Conservation (phyloP, 2,888 invertebrate genomes). For the Chalcosyrphus nemorum region DNA sequence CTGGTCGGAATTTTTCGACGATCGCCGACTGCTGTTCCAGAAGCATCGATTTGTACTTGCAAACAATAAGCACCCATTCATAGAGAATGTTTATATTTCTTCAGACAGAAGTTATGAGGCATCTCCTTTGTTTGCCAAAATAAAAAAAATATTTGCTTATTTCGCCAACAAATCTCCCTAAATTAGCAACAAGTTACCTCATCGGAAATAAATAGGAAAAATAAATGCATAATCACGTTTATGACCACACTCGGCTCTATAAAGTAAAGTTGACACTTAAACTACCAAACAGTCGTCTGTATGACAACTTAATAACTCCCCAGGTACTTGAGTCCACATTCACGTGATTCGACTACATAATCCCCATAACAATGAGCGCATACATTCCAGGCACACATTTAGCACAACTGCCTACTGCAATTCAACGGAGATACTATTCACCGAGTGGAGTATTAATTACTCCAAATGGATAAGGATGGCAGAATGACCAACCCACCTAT, state of each 20-base stretch:
- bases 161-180: not conserved
- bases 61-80: not conserved
- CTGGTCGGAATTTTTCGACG: no score
- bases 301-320: slow-evolving; percentile 23
- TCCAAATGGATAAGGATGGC: slow-evolving; percentile 12
- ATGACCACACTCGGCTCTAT: no score
- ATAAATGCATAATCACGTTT: not conserved
- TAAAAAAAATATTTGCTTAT: not conserved
- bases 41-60: no score
- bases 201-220: not conserved
- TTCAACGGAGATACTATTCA: slow-evolving; percentile 29
- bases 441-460: slow-evolving; percentile 42
- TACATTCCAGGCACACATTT: slow-evolving; percentile 31
- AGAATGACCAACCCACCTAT: slow-evolving; percentile 57
- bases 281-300: not conserved
- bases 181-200: not conserved
- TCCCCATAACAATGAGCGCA: slow-evolving; percentile 11
- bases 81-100: not conserved
- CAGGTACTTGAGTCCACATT: slow-evolving; percentile 17
- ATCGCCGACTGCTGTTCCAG: no score
- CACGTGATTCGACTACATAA: slow-evolving; percentile 53
- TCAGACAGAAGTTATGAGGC: not conserved
- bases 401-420: slow-evolving; percentile 3
- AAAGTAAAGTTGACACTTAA: not conserved
- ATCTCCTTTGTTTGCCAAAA: not conserved